Evolutionary conservation across 2,888 invertebrate species (phyloP).

Genomic region (Lasioglossum lativentre): DNA sequence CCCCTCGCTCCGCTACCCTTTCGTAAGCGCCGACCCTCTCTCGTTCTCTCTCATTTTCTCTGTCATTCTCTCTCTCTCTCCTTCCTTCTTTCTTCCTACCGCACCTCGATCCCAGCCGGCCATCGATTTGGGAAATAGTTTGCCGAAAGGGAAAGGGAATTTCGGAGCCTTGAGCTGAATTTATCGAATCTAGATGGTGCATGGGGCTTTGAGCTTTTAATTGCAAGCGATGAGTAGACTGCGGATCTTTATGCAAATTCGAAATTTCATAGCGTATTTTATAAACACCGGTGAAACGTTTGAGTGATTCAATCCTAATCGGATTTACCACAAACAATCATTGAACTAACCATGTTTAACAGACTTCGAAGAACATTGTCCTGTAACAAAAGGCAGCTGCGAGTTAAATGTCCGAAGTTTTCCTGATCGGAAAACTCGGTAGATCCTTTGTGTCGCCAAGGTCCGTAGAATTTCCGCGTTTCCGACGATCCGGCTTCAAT

Average conservation of each 20-base stretch:
- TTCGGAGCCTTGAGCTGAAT: neutral
- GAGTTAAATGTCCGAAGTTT: neutral
- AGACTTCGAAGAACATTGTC: neutral
- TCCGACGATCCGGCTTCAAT: conserved; percentile 27
- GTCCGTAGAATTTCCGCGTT: neutral
- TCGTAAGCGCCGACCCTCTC: conserved; percentile 52
- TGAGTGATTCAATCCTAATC: too few species aligned
- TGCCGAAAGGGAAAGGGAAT: neutral
- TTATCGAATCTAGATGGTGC: neutral
- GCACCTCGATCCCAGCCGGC: neutral
- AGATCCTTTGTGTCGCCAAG: neutral
- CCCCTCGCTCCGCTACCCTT: conserved; percentile 47
- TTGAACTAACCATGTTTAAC: neutral
- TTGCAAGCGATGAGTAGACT: neutral
- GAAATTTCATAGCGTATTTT: too few species aligned
- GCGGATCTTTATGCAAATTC: too few species aligned
- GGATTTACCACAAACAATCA: too few species aligned
- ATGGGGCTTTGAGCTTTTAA: neutral
- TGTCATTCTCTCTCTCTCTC: conserved; percentile 31
- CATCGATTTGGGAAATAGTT: conserved; percentile 18
- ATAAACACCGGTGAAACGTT: too few species aligned
- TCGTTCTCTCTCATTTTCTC: conserved; percentile 27
- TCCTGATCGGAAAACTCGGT: neutral
- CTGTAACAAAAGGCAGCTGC: neutral
- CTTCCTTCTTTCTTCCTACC: conserved; percentile 8